Evolutionary conservation across 2,113 vertebrate genomes (phyloP), one percentile per base, ranked within the genome.

Genomic region (Nothoprocta pentlandii): DNA sequence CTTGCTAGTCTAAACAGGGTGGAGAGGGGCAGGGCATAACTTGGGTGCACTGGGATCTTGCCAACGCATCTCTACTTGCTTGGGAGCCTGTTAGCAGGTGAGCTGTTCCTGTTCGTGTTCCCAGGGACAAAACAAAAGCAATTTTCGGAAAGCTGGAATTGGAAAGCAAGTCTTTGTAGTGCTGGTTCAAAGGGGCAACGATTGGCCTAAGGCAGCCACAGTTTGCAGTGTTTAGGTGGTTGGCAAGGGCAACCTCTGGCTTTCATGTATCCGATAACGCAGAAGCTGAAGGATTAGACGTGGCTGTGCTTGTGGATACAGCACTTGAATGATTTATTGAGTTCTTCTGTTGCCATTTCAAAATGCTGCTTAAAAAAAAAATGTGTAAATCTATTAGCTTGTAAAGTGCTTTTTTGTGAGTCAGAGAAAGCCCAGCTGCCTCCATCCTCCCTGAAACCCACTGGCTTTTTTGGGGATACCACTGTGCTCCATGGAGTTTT

Each of bases 301-400:
- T 32, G 89, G 78, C 58, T 80, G 51, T 22, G 22, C 89, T 85
- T 34, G 73, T 61, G 34, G 56, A 76, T 26, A 41, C 74, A 69
- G 63, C 26, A 7, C 12, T 92, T 80, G 17, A 85, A 77, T 39
- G 54, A 87, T 91, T 77, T 91, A 83, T 90, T 63, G 75, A 85
- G 87, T 59, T 87, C 21, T 91, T 89, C 36, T 54, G 34, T 16
- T 88, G 76, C 71, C 3, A 1, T 41, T 92, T 89, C 63, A 79
- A 91, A 93, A 85, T 0, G 13, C 49, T 59, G 44, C 89, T 4
- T 20, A 16, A 46, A 46, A 16, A 46, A 47, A 44, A 87, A 80
- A 79, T 70, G 59, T 85, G 80, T 85, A 59, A 87, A 80, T 85
- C 10, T 23, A 49, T 89, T 76, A 49, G 67, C n/a, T 85, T 87